Evolutionary conservation across 2,113 vertebrate species (phyloP).

Genomic region (Laterallus jamaicensis): DNA sequence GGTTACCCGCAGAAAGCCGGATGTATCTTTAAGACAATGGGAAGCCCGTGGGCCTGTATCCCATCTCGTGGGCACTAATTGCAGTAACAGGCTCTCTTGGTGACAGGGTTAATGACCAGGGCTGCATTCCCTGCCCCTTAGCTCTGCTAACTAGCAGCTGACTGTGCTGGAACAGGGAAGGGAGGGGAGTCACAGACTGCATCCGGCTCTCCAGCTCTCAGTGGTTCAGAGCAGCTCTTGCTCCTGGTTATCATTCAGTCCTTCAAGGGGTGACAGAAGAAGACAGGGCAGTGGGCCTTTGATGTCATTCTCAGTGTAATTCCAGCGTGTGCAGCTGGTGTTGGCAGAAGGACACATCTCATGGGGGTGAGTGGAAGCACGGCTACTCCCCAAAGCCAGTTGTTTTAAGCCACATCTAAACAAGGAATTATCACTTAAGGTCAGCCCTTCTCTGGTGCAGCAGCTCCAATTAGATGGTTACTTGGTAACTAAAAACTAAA

Average conservation of each 20-base stretch:
- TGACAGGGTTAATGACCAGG: background rate
- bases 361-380: background rate
- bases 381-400: slow-evolving; percentile 30
- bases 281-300: background rate
- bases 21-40: background rate
- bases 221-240: background rate
- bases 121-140: background rate
- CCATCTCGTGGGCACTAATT: background rate
- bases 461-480: background rate
- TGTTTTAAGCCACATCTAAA: slow-evolving; percentile 51
- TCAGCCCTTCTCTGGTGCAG: background rate
- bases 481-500: background rate
- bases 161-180: background rate
- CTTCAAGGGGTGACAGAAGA: background rate
- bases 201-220: background rate
- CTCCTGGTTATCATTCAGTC: background rate
- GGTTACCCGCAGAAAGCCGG: background rate
- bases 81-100: background rate
- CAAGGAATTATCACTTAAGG: slow-evolving; percentile 29
- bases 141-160: background rate
- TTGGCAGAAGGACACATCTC: background rate
- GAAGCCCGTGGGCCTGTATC: background rate
- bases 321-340: background rate
- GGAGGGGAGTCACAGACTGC: background rate
- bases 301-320: background rate